Base-by-base conservation (phyloP, 2,113 vertebrate genomes). In the Melanerpes aurifrons region DNA sequence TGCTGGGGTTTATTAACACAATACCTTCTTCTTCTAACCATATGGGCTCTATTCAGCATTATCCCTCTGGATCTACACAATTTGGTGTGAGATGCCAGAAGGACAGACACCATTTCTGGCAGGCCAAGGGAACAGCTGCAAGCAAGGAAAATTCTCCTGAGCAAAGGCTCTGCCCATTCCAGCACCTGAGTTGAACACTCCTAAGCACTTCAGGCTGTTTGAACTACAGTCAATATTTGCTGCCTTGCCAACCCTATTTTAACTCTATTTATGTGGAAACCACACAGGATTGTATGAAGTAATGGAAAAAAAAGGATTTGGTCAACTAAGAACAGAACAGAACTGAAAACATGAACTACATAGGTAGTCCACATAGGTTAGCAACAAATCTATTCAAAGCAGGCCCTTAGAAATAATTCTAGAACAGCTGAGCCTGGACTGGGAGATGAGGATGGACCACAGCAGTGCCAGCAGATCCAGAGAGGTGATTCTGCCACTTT, bases 241-340 rank as follows among this genome's bases (percentile, higher is more conserved):
- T 81, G 84, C 67, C 78, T 87, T 91, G 50, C 47, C n/a, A 92
- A 92, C 32, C 37, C 25, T 75, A 29, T 59, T 90, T 93, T 19
- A 68, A 50, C 18, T 62, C 31, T 25, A 32, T 67, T 71, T 83
- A n/a, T 45, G 20, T 87, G 45, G 79, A 87, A 94, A 94, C 20
- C 35, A 40, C 25, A 50, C 7, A 71, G 43, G 72, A 86, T 20
- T 69, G 7, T 61, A 76, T 61, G 37, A 89, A 67, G 35, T 29
- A 3, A 3, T 68, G 22, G 70, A 40, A 85, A 84, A 90, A 84
- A 90, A 84, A 67, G 10, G 15, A 50, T 37, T 63, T 66, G 17
- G 31, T n/a, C 81, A 64, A 75, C 20, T 57, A 73, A 81, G 48
- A 71, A 70, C 29, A 81, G 48, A 71, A 70, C 29, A 9, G 40